Evolutionary conservation across 2,888 invertebrate species (phyloP).

Genomic region (Scrobipalpa atriplicella): DNA sequence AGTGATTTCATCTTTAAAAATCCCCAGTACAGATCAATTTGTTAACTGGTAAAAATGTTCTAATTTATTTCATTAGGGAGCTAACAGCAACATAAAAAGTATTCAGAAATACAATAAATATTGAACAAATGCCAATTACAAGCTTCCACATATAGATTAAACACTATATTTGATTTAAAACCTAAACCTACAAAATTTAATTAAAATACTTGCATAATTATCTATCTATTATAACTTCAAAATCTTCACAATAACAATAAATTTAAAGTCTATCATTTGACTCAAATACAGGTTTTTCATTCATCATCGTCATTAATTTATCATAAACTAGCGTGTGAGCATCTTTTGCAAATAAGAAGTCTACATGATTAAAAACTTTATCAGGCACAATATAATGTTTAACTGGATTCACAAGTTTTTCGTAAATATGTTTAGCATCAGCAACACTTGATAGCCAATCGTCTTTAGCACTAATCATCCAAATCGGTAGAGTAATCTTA

Average conservation of each 20-base stretch:
- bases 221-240: too few species aligned
- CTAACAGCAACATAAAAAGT: too few species aligned
- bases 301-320: conserved; percentile 69
- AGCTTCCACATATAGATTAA: too few species aligned
- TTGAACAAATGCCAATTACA: too few species aligned
- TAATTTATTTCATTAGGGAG: too few species aligned
- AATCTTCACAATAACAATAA: background rate
- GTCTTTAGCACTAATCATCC: conserved; percentile 86
- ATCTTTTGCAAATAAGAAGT: conserved; percentile 86
- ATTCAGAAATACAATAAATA: too few species aligned
- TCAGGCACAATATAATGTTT: conserved; percentile 83
- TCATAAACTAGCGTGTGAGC: conserved; percentile 83
- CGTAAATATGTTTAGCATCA: conserved; percentile 83
- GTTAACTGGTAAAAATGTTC: too few species aligned
- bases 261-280: background rate
- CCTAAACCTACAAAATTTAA: too few species aligned
- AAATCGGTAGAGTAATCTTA: conserved; percentile 84
- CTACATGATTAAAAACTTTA: conserved; percentile 87
- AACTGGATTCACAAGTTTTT: conserved; percentile 79
- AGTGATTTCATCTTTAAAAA: too few species aligned
- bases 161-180: too few species aligned
- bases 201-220: too few species aligned
- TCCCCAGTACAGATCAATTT: too few species aligned
- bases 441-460: conserved; percentile 88
- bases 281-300: conserved; percentile 40